Conservation (phyloP, 2,888 invertebrate species). For the Drosophila falleni region DNA sequence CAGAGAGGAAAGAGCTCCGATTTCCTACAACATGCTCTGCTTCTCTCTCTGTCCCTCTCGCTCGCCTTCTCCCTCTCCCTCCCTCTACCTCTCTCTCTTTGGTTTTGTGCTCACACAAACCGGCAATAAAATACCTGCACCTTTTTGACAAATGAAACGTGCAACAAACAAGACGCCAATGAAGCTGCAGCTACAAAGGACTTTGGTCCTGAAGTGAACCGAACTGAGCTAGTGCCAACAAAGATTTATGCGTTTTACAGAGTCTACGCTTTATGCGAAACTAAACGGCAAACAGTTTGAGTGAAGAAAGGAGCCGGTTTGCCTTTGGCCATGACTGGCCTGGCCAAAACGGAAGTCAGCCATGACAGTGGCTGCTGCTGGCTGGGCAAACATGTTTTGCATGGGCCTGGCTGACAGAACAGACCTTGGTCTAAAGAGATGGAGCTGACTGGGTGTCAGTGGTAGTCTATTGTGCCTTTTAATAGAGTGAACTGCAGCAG, state of each 20-base stretch:
- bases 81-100: not conserved
- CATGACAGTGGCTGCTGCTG: constrained; percentile 34
- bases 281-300: constrained; percentile 75
- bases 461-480: constrained; percentile 65
- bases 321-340: constrained; percentile 5
- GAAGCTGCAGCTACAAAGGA: constrained; percentile 40
- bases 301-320: constrained; percentile 50
- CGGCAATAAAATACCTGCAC: constrained; percentile 60
- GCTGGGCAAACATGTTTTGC: constrained; percentile 47
- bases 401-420: constrained; percentile 17
- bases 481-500: constrained; percentile 68
- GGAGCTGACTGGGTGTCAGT: not conserved
- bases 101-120: constrained; percentile 1
- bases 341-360: constrained; percentile 43
- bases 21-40: not conserved
- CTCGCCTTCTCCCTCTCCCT: no score
- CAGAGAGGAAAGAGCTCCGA: not conserved
- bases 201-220: constrained; percentile 20
- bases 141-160: constrained; percentile 77
- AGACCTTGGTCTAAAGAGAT: not conserved
- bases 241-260: constrained; percentile 77
- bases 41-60: no score
- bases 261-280: constrained; percentile 68
- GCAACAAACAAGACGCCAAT: constrained; percentile 66
- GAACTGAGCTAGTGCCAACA: constrained; percentile 59